phyloP scores from a whole-genome alignment of 2,888 invertebrate species.

The Callosobruchus maculatus region DNA sequence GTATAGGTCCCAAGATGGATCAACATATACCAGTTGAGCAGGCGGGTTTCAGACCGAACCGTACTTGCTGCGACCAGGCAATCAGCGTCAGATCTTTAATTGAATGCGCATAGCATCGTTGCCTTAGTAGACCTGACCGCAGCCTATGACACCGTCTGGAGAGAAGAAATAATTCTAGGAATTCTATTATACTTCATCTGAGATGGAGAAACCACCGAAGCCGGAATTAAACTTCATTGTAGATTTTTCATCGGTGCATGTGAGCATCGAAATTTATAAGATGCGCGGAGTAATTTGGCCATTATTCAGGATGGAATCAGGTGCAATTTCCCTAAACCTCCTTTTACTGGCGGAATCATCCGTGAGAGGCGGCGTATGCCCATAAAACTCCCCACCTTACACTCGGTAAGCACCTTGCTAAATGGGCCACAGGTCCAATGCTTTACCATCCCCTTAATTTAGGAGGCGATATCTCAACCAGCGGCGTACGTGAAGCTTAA shows the following conservation, averaged over 20 bases:
- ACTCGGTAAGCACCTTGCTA: background rate
- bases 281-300: background rate
- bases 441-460: background rate
- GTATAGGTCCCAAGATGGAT: too few species aligned
- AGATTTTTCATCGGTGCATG: background rate
- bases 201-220: background rate
- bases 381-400: background rate
- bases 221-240: background rate
- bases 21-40: too few species aligned
- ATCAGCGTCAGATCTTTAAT: too few species aligned
- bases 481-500: too few species aligned
- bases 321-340: background rate
- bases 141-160: too few species aligned
- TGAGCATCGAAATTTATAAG: background rate
- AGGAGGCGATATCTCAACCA: background rate
- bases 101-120: too few species aligned
- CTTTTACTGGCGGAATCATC: background rate
- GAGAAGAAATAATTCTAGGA: background rate
- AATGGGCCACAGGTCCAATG: background rate
- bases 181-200: background rate
- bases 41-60: too few species aligned
- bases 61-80: too few species aligned
- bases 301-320: background rate
- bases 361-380: background rate
- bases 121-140: too few species aligned